Evolutionary conservation across 2,113 vertebrate genomes (phyloP).

Genomic region (Zosterops lateralis): DNA sequence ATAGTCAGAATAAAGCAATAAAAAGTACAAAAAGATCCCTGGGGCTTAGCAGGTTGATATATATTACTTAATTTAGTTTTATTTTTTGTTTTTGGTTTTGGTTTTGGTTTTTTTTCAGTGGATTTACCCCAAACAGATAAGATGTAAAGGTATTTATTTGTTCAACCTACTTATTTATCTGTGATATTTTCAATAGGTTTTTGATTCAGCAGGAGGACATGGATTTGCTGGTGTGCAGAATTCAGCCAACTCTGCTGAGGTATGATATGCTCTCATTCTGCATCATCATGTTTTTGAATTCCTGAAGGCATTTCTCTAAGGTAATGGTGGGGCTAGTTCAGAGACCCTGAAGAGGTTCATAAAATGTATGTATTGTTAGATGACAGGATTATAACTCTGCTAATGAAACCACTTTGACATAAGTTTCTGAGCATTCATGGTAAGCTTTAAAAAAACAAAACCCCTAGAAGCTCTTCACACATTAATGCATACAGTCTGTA

Average conservation of each 20-base stretch:
- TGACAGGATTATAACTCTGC: background rate
- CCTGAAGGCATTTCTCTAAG: background rate
- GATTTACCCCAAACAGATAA: background rate
- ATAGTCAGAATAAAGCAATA: background rate
- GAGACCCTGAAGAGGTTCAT: background rate
- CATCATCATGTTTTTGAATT: background rate
- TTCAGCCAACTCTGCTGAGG: slow-evolving; percentile 74
- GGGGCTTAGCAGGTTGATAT: background rate
- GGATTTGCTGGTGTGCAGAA: slow-evolving; percentile 63
- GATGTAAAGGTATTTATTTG: background rate
- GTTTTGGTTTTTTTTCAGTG: background rate
- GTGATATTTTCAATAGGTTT: slow-evolving; percentile 74
- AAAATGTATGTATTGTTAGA: background rate
- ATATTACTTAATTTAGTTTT: background rate
- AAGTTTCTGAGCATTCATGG: background rate
- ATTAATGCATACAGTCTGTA: background rate
- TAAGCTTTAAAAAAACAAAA: background rate
- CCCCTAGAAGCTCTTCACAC: background rate
- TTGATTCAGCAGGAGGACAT: slow-evolving; percentile 80
- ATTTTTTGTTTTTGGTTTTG: background rate
- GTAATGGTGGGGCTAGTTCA: background rate
- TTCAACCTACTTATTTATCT: background rate
- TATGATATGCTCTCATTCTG: background rate
- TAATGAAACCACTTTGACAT: background rate
- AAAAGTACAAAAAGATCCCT: background rate